Evolutionary conservation across 53 echinoderm and acorn worm genomes (phyloP).

Genomic region (Apostichopus leukothele): DNA sequence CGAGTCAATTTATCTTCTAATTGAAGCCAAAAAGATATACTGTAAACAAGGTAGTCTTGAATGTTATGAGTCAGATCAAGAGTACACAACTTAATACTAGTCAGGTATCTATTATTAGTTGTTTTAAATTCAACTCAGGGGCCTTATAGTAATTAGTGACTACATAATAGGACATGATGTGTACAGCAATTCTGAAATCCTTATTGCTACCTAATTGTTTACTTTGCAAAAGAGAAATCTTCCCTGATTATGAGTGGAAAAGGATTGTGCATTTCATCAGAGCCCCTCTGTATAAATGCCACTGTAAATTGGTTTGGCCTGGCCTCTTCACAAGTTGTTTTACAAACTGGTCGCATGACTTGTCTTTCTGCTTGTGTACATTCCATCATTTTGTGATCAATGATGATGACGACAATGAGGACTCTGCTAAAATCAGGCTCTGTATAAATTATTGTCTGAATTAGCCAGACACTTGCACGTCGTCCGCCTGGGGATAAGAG

Average conservation of each 20-base stretch:
- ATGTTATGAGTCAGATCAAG: no score
- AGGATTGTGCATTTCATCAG: background rate
- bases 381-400: background rate
- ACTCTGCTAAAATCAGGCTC: background rate
- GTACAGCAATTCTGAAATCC: background rate
- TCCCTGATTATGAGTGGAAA: background rate
- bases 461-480: background rate
- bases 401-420: background rate
- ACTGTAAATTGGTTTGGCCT: background rate
- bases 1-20: no score
- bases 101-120: no score
- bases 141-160: background rate
- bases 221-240: background rate
- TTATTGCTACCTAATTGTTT: slow-evolving; percentile 1
- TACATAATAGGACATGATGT: background rate
- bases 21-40: no score
- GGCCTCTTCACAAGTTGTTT: slow-evolving; percentile 14
- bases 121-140: background rate
- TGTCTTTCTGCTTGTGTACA: background rate
- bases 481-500: background rate
- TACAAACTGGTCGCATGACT: background rate
- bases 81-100: no score
- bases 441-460: slow-evolving; percentile 15
- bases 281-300: background rate
- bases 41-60: no score